Percentiles rank a stretch among this genome's conserved stretches.
phyloP scores from a whole-genome alignment of 2,113 vertebrate species.

The Eubucco bourcierii region DNA sequence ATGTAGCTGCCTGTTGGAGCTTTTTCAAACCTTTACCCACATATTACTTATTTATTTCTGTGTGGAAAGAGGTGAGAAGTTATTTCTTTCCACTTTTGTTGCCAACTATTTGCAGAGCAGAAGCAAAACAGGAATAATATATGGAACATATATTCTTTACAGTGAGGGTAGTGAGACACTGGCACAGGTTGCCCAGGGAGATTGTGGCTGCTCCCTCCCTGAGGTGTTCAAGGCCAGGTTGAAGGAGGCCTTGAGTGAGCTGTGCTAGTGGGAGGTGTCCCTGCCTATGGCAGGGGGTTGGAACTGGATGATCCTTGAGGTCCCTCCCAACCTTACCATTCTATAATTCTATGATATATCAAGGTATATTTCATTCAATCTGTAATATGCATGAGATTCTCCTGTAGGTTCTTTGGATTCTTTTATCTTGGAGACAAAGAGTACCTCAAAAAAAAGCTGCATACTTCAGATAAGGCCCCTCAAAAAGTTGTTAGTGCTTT shows the following conservation, averaged over 20 bases:
- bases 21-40: neutral
- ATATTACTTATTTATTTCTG: neutral
- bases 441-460: neutral
- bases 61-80: neutral
- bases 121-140: conserved; percentile 21
- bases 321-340: too few relatives aligned
- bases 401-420: neutral
- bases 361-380: neutral
- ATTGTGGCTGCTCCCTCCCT: too few relatives aligned
- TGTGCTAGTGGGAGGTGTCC: too few relatives aligned
- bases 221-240: too few relatives aligned
- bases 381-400: conserved; percentile 17
- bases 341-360: neutral
- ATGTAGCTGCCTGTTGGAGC: neutral
- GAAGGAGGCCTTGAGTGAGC: too few relatives aligned
- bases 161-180: too few relatives aligned
- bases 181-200: too few relatives aligned
- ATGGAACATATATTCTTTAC: neutral
- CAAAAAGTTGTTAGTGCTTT: neutral
- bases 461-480: neutral
- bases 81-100: neutral
- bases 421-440: neutral
- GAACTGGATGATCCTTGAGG: too few relatives aligned
- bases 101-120: neutral
- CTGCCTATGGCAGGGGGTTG: too few relatives aligned